Percentiles rank a stretch among this genome's conserved stretches.
Conservation (phyloP, 2,113 vertebrate genomes). For the Equus przewalskii region DNA sequence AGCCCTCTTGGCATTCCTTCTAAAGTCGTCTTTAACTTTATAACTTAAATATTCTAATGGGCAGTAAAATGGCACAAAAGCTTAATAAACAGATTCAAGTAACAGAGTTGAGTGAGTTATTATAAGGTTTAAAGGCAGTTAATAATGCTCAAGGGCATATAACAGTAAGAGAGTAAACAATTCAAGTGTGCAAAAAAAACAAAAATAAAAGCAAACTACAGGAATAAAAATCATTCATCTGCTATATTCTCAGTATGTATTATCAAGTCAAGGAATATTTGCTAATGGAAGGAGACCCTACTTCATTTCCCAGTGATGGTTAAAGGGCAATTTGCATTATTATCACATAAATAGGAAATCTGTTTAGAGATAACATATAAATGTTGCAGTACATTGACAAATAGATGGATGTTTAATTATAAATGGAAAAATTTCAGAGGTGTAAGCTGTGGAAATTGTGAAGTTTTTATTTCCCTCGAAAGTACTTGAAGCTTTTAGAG, state of each 20-base stretch:
- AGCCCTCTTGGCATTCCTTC: neutral
- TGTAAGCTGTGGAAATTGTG: conserved; percentile 19
- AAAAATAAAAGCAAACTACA: neutral
- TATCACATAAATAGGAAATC: neutral
- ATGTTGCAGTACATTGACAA: conserved; percentile 45
- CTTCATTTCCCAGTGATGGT: neutral
- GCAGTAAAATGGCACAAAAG: conserved; percentile 24
- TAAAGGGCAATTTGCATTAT: neutral
- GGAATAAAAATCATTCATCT: neutral
- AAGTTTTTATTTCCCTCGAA: neutral
- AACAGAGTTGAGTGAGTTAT: neutral
- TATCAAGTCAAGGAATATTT: neutral
- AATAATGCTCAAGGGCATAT: neutral
- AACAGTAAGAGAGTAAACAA: neutral
- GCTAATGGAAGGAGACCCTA: neutral
- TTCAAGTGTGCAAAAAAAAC: neutral
- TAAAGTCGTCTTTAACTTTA: neutral
- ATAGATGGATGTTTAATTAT: conserved; percentile 15
- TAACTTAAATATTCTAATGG: neutral
- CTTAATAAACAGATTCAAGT: neutral
- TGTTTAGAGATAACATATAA: neutral
- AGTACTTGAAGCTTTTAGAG: neutral
- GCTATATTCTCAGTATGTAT: neutral
- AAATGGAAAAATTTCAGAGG: conserved; percentile 27
- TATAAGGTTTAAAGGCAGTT: neutral